These are phyloP conservation scores for Yponomeuta sedellus DNA, from an alignment of 2,888 invertebrate genomes.

Conservation along the genomic window DNA sequence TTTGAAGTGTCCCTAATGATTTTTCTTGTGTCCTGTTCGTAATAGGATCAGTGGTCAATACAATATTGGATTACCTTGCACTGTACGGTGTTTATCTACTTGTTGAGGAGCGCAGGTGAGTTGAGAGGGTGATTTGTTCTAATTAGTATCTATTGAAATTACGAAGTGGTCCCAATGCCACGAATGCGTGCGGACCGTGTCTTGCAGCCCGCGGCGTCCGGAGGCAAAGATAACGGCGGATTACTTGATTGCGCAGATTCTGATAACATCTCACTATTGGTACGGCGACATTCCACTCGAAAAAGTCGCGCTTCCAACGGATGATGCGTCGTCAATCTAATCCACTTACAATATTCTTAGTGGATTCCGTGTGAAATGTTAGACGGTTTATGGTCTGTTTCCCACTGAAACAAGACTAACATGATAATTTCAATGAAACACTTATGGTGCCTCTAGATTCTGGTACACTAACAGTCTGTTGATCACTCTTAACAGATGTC, in stretches of 20 bases:
- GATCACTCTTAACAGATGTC: too few relatives aligned
- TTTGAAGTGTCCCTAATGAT: slow-evolving; percentile 50
- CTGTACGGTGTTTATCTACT: slow-evolving; percentile 57
- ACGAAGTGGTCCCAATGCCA: neutral
- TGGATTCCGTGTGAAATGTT: neutral
- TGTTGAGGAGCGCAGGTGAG: slow-evolving; percentile 60
- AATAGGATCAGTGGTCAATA: slow-evolving; percentile 64
- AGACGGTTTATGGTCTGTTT: slow-evolving; percentile 11
- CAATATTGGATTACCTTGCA: slow-evolving; percentile 61
- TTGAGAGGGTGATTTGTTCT: slow-evolving; percentile 20
- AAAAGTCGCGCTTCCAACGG: neutral
- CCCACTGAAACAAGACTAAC: neutral
- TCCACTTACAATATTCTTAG: neutral
- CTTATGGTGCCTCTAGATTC: neutral
- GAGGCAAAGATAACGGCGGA: slow-evolving; percentile 63
- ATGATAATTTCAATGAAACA: neutral
- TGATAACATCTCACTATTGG: slow-evolving; percentile 47
- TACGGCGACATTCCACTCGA: neutral
- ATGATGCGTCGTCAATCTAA: neutral
- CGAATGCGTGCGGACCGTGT: neutral
- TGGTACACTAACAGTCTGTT: too few relatives aligned
- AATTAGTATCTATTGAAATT: neutral
- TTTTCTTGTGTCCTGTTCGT: slow-evolving; percentile 64
- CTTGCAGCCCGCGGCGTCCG: slow-evolving; percentile 29
- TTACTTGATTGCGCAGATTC: slow-evolving; percentile 57